Evolutionary conservation across 1,140 invertebrate genomes (phyloP).

Genomic region (Drosophila funebris): DNA sequence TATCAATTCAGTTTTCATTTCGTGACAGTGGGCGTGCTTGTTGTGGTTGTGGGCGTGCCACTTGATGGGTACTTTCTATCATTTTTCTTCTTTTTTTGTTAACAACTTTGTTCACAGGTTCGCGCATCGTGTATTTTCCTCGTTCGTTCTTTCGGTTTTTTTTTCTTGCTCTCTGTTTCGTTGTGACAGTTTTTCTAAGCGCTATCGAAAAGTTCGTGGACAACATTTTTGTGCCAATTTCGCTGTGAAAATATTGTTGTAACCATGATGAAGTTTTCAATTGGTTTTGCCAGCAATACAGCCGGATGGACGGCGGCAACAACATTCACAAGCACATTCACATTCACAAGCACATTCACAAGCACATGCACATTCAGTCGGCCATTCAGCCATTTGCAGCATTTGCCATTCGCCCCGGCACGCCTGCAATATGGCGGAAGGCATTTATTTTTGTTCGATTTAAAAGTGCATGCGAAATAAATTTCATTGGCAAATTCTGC

Average conservation of each 20-base stretch:
- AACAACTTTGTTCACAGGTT: constrained; percentile 49
- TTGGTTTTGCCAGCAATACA: constrained; percentile 67
- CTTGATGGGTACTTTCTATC: constrained; percentile 23
- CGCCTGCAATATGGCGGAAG: constrained; percentile 59
- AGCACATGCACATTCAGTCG: constrained; percentile 4
- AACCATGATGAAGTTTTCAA: constrained; percentile 81
- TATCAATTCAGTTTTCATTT: constrained; percentile 75
- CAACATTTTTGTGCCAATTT: constrained; percentile 82
- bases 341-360: no score
- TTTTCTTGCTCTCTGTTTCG: not conserved
- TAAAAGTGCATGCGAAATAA: constrained; percentile 74
- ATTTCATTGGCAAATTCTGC: constrained; percentile 65
- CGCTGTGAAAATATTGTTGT: constrained; percentile 79
- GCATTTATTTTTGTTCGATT: constrained; percentile 76
- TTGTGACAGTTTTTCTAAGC: constrained; percentile 56
- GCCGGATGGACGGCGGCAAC: not conserved
- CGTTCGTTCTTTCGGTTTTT: not conserved
- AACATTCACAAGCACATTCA: no score
- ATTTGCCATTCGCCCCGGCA: not conserved
- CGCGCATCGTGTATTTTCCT: no score
- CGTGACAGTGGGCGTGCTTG: constrained; percentile 54
- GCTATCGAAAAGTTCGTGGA: constrained; percentile 68
- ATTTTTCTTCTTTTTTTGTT: not conserved
- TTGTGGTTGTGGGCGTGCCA: constrained; percentile 57
- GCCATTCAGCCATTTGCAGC: not conserved